Percentiles rank a stretch among this genome's conserved stretches.
Evolutionary conservation across 2,888 invertebrate genomes (phyloP).

Genomic region (Didymodactylos carnosus): DNA sequence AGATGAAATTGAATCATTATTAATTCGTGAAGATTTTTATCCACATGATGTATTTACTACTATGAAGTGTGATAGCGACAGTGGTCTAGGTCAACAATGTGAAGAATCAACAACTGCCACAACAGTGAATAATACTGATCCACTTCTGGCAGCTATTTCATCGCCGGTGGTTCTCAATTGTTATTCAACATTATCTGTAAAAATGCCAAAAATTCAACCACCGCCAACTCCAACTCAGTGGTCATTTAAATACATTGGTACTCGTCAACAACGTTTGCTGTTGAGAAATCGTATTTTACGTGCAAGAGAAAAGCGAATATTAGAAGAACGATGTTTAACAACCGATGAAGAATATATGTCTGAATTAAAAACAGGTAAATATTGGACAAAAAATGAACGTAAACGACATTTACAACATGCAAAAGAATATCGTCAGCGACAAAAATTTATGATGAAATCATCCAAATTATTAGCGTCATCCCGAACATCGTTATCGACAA

Average conservation of each 20-base stretch:
- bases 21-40: background rate
- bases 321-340: constrained; percentile 27
- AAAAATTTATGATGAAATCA: constrained; percentile 22
- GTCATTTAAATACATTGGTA: background rate
- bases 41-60: background rate
- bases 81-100: too few relatives aligned
- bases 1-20: too few relatives aligned
- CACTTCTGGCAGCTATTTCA: too few relatives aligned
- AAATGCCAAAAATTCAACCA: too few relatives aligned
- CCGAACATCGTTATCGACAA: background rate
- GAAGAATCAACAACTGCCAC: too few relatives aligned
- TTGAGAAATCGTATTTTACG: background rate
- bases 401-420: constrained; percentile 53
- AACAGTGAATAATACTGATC: too few relatives aligned
- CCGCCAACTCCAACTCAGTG: background rate
- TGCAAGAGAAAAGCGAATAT: background rate
- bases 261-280: background rate
- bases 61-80: background rate
- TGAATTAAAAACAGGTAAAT: constrained; percentile 52
- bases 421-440: constrained; percentile 41
- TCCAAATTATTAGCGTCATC: background rate
- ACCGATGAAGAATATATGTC: constrained; percentile 59
- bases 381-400: constrained; percentile 55
- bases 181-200: too few relatives aligned
- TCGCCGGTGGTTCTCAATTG: too few relatives aligned